A percentile compares a stretch with the other conserved stretches of the same genome.
Evolutionary conservation across 2,888 invertebrate species (phyloP).

Genomic region (Eristalis pertinax): DNA sequence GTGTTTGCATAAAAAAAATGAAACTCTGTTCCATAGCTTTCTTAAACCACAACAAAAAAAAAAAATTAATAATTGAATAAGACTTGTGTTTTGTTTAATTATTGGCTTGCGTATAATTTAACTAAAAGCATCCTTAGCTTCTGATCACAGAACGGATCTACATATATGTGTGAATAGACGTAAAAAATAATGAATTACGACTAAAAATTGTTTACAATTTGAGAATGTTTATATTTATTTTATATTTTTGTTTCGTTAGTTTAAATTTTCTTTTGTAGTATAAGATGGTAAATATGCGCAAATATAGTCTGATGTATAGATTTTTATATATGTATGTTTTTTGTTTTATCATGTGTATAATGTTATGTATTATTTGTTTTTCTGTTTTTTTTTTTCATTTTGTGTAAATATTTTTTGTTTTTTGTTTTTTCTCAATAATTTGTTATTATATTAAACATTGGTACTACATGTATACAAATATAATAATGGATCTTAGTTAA

Average conservation of each 20-base stretch:
- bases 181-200: not conserved
- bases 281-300: constrained; percentile 48
- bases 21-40: constrained; percentile 7
- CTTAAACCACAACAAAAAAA: constrained; percentile 4
- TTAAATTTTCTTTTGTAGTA: not conserved
- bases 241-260: not conserved
- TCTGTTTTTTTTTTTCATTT: not conserved
- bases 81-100: not conserved
- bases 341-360: constrained; percentile 15
- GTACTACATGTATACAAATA: constrained; percentile 64
- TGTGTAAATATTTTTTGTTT: constrained; percentile 55
- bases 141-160: constrained; percentile 10
- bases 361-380: constrained; percentile 22
- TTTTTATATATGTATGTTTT: constrained; percentile 13
- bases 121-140: constrained; percentile 24
- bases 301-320: constrained; percentile 37
- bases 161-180: not conserved
- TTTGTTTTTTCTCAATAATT: constrained; percentile 39
- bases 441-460: constrained; percentile 57
- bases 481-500: constrained; percentile 49
- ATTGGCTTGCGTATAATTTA: constrained; percentile 1
- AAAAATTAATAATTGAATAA: not conserved
- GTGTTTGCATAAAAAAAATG: constrained; percentile 19
- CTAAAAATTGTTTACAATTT: not conserved
- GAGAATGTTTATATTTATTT: not conserved